phyloP scores from a whole-genome alignment of 2,113 vertebrate genomes.

The Oncorhynchus kisutch region DNA sequence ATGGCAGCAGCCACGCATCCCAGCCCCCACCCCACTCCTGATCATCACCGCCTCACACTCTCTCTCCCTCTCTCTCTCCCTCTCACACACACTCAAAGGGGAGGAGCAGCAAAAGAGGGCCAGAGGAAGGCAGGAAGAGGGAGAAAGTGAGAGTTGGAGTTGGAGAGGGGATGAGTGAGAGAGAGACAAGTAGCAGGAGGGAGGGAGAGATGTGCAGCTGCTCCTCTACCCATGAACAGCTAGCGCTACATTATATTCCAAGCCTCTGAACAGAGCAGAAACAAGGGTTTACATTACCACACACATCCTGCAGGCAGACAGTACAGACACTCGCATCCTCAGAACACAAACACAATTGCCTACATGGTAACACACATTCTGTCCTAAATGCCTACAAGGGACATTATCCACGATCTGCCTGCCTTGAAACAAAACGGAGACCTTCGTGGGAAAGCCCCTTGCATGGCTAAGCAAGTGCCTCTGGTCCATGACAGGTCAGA shows the following conservation, averaged over 20 bases:
- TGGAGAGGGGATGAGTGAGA: conserved; percentile 2
- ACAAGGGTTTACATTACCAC: not conserved
- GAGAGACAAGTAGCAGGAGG: not conserved
- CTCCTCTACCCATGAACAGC: not conserved
- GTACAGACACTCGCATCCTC: too few relatives aligned
- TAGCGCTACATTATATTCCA: not conserved
- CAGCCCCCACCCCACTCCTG: conserved; percentile 40
- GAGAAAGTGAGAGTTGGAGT: conserved; percentile 4
- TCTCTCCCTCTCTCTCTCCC: not conserved
- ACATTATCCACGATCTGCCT: too few relatives aligned
- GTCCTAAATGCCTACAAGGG: too few relatives aligned
- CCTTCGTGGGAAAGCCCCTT: too few relatives aligned
- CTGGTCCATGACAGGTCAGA: too few relatives aligned
- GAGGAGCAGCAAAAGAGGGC: conserved; percentile 51
- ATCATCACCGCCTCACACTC: conserved; percentile 28
- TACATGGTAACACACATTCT: too few relatives aligned
- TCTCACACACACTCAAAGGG: conserved; percentile 23
- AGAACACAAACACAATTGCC: too few relatives aligned
- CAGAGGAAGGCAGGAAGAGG: not conserved
- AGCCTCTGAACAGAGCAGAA: not conserved
- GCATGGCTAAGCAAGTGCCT: too few relatives aligned
- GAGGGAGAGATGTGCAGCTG: not conserved
- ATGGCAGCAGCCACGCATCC: conserved; percentile 66
- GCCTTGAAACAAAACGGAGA: too few relatives aligned
- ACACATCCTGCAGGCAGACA: not conserved